Evolutionary conservation across 2,113 vertebrate genomes (phyloP).

Genomic region (Eudorcas thomsonii): DNA sequence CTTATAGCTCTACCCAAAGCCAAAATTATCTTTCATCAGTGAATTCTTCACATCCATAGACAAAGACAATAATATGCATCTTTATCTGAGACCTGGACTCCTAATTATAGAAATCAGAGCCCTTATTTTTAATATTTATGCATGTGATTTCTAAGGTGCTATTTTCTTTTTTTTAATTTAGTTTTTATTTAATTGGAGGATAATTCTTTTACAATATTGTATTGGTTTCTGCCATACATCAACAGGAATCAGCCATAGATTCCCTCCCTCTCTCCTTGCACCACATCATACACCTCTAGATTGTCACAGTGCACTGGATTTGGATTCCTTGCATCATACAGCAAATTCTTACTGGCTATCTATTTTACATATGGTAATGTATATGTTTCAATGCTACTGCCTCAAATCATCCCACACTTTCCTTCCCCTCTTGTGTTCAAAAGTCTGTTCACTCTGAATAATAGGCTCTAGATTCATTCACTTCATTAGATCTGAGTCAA

Average conservation of each 20-base stretch:
- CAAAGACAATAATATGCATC: neutral
- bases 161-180: neutral
- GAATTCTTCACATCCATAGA: neutral
- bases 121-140: neutral
- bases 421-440: neutral
- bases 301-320: neutral
- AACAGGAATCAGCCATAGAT: neutral
- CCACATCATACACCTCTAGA: neutral
- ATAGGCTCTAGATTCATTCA: neutral
- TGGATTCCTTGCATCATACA: neutral
- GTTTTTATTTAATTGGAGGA: neutral
- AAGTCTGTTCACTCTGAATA: neutral
- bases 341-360: neutral
- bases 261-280: neutral
- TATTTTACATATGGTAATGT: neutral
- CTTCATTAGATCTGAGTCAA: neutral
- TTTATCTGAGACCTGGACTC: neutral
- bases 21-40: neutral
- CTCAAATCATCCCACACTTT: neutral
- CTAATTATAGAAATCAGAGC: neutral
- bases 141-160: neutral
- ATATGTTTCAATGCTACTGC: neutral
- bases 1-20: fast-evolving
- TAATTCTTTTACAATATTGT: neutral
- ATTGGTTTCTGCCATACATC: neutral